Conservation (phyloP, 53 echinoderm and acorn worm genomes). For the Echinometra lucunter region DNA sequence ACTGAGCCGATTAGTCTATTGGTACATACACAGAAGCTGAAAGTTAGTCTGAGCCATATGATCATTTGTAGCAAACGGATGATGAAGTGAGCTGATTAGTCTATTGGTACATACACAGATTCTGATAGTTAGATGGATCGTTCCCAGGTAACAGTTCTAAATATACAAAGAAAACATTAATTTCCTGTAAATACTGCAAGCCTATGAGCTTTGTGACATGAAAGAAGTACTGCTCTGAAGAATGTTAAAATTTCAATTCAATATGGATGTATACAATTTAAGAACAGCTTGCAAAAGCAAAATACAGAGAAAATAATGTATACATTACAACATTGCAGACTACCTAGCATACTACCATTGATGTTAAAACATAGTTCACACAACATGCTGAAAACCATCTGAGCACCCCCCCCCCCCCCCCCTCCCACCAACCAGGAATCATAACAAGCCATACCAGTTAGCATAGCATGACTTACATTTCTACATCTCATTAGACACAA, state of each 20-base stretch:
- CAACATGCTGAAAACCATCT: no score
- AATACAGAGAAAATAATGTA: neutral
- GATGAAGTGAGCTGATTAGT: no score
- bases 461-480: no score
- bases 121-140: neutral
- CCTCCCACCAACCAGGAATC: no score
- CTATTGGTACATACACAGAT: no score
- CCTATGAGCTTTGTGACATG: neutral
- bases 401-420: no score
- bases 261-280: neutral
- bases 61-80: no score
- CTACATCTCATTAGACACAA: no score
- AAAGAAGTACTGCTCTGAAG: neutral
- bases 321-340: neutral
- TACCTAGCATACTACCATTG: neutral
- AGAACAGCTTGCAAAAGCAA: neutral
- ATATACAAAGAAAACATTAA: neutral
- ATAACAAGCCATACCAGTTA: no score
- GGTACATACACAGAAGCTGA: no score
- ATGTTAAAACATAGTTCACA: neutral
- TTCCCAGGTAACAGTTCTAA: neutral
- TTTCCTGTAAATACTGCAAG: neutral
- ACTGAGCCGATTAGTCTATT: no score
- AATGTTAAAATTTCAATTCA: neutral
- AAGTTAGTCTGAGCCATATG: no score